These are phyloP conservation scores for Xenops minutus DNA, from an alignment of 2,797 vertebrate species.

Conservation along the genomic window DNA sequence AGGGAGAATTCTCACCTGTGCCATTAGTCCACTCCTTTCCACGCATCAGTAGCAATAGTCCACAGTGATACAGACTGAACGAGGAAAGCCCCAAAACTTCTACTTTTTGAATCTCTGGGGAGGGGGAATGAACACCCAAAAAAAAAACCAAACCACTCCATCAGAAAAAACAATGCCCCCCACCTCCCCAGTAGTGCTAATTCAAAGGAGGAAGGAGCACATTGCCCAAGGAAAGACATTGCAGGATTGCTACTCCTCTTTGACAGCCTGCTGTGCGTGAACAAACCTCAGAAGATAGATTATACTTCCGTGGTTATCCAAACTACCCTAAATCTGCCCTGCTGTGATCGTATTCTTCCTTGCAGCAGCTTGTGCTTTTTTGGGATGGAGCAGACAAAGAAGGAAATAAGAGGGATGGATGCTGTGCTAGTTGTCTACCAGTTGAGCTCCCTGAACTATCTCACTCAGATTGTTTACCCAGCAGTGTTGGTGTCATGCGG, in stretches of 20 bases:
- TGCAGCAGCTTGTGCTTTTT: not conserved
- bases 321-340: not conserved
- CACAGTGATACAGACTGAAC: not conserved
- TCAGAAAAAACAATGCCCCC: not conserved
- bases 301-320: not conserved
- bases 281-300: not conserved
- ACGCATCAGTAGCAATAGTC: not conserved
- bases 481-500: rapidly evolving
- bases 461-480: not conserved
- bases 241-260: not conserved
- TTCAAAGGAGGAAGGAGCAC: not conserved
- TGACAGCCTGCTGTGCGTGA: not conserved
- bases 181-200: not conserved
- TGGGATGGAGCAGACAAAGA: not conserved
- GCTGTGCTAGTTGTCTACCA: not conserved
- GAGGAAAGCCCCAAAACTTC: not conserved
- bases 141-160: not conserved
- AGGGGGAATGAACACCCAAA: not conserved
- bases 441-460: not conserved
- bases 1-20: not conserved
- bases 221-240: not conserved
- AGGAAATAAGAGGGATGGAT: not conserved
- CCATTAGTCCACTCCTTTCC: not conserved
- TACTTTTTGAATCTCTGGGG: not conserved
- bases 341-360: not conserved